Conservation (phyloP, 2,797 vertebrate genomes). For the Poecile montanus region DNA sequence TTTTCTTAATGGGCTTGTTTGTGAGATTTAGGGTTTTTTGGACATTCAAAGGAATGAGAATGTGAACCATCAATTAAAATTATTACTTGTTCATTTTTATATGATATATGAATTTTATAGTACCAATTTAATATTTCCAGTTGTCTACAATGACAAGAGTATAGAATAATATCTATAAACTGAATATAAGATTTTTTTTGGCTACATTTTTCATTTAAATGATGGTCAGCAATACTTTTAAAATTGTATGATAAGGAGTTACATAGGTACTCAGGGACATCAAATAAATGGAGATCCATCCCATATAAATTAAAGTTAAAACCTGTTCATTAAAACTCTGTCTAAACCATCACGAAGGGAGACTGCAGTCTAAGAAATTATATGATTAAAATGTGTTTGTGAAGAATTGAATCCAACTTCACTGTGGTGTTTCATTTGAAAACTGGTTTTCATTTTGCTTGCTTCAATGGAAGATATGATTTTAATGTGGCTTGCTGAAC, state of each 20-base stretch:
- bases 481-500: neutral
- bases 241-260: neutral
- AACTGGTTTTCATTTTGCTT: neutral
- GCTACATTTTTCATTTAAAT: neutral
- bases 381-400: neutral
- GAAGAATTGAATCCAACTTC: neutral
- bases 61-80: neutral
- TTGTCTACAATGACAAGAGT: neutral
- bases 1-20: neutral
- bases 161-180: neutral
- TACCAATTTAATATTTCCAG: neutral
- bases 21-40: neutral
- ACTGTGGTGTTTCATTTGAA: neutral
- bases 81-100: neutral
- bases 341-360: neutral
- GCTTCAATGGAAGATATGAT: neutral
- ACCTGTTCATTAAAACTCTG: neutral
- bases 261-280: neutral
- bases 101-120: neutral
- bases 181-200: neutral
- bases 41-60: neutral
- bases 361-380: neutral
- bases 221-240: neutral
- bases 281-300: neutral
- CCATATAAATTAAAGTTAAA: neutral